Base-by-base conservation (phyloP, 1,140 invertebrate species). In the Thalassaphorura encarpata region DNA sequence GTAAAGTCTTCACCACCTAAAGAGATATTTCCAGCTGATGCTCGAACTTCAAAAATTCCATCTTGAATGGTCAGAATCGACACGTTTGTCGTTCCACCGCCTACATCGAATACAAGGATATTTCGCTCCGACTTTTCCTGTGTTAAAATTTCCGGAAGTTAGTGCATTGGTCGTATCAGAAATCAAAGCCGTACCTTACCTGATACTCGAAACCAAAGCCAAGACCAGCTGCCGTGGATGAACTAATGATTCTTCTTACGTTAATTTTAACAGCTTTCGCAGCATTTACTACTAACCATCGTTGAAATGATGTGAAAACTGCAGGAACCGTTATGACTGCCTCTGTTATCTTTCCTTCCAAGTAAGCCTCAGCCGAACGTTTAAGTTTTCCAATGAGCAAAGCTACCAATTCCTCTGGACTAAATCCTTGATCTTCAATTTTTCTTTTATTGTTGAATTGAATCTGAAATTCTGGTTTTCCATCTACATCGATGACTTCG, bases 21-120 rank as follows among this genome's bases (percentile, higher is more conserved):
- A 36, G 40, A 62, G 29, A 62, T 80, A 64, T 81, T 78, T 52
- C 82, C 82, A 68, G 80, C 82, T 6, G 81, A 84, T 8, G 81
- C 75, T 28, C 82, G 71, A 24, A 81, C 71, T 31, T 58, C 13
- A 26, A 53, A 67, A 40, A 66, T 60, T 45, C 64, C 66, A 41
- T 60, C 56, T 18, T 69, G 53, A 1, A 58, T 41, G 2, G 36
- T 45, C 1, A 67, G 54, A 47, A 68, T 55, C 52, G 67, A 65
- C 0, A 68, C 52, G 42, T 73, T 73, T 53, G 73, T 70, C 77
- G 71, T 66, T 16, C 66, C 66, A 3, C 66, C 66, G n/a, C 60
- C 67, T 3, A 66, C 52, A 49, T 68, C 61, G 43, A 52, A 67
- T 3, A 78, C 74, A 1, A 56, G 29, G 15, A 56, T 8, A 46